Percentiles rank a stretch among this genome's conserved stretches.
These are phyloP conservation scores for Hippopotamus amphibius DNA, from an alignment of 2,113 vertebrate species.

Conservation along the genomic window DNA sequence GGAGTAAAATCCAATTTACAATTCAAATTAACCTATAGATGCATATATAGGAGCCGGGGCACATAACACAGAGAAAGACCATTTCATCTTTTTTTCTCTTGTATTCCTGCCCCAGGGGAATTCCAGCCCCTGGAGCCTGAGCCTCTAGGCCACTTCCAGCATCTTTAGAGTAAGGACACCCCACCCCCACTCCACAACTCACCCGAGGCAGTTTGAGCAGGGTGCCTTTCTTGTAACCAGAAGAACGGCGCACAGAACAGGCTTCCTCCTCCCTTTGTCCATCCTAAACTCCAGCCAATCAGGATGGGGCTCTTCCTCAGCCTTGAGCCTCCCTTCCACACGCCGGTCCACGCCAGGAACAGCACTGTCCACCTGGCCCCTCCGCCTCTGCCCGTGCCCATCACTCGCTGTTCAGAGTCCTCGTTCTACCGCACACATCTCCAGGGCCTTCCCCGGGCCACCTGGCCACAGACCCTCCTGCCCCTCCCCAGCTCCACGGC, in stretches of 20 bases:
- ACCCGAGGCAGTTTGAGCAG: not conserved
- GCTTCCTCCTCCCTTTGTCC: not conserved
- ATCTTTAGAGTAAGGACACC: not conserved
- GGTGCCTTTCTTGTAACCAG: not conserved
- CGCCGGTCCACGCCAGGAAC: not conserved
- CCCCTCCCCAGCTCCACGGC: too few species aligned
- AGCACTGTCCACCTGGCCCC: accelerated
- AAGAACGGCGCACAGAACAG: not conserved
- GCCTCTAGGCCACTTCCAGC: not conserved
- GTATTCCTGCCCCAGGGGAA: not conserved
- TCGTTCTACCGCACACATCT: not conserved
- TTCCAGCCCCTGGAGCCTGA: not conserved
- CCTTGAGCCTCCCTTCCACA: not conserved
- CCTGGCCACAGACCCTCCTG: accelerated
- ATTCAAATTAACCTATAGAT: not conserved
- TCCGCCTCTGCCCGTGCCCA: accelerated
- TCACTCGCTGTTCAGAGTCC: not conserved
- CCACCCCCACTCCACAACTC: not conserved
- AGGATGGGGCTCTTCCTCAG: not conserved
- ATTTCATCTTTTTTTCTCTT: not conserved
- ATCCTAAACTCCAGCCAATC: not conserved
- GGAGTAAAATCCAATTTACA: not conserved
- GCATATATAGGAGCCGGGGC: not conserved
- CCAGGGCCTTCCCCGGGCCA: not conserved
- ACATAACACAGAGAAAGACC: not conserved